A percentile compares a stretch with the other conserved stretches of the same genome.
Conservation (phyloP, 23 tunicate species). For the Oikopleura dioica region DNA sequence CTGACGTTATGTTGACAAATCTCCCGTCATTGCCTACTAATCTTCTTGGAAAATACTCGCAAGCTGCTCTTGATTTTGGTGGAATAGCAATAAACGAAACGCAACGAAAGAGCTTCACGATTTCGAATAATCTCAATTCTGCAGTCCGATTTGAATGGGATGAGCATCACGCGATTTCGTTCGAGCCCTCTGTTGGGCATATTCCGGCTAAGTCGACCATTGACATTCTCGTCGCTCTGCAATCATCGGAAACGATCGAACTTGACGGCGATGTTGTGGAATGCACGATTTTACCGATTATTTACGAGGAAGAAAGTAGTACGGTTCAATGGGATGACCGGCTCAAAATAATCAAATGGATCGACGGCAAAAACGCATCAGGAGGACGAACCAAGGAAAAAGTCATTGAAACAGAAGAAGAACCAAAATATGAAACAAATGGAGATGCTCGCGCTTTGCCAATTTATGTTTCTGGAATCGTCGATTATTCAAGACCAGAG, state of each 20-base stretch:
- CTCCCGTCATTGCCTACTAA: background rate
- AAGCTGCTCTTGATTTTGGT: background rate
- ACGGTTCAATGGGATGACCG: background rate
- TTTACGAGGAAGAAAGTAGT: background rate
- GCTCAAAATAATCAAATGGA: background rate
- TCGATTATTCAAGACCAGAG: background rate
- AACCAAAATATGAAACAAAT: background rate
- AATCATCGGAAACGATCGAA: background rate
- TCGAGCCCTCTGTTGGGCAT: background rate
- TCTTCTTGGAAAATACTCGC: background rate
- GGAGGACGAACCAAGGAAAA: background rate
- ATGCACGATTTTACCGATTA: background rate
- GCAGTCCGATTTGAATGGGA: background rate
- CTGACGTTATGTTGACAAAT: background rate
- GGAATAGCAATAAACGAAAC: background rate
- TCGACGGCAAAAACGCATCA: background rate
- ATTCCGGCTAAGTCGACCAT: background rate
- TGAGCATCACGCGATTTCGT: background rate
- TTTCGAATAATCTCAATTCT: background rate
- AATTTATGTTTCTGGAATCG: background rate
- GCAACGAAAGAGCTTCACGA: background rate
- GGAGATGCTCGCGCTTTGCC: background rate
- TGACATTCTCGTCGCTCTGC: background rate
- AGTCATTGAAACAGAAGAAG: background rate
- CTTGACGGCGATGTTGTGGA: background rate